Percentiles rank a stretch among this genome's conserved stretches.
Conservation (phyloP, 2,888 invertebrate genomes). For the Deroplatys truncata region DNA sequence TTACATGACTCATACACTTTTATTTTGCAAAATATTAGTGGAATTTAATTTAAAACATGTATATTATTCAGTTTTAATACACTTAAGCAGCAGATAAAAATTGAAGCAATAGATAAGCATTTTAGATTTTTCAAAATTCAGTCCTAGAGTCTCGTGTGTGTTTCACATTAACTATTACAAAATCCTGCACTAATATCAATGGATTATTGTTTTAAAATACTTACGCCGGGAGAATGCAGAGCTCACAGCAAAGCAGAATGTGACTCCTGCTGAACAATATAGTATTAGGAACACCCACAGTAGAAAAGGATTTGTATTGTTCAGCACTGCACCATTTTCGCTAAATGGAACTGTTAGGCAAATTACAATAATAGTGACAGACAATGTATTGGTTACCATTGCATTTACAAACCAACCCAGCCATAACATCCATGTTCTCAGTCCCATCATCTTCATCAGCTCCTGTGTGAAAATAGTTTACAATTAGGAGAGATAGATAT, state of each 20-base stretch:
- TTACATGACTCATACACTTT: no score
- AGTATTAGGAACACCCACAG: slow-evolving; percentile 41
- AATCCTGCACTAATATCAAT: not conserved
- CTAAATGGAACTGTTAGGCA: slow-evolving; percentile 37
- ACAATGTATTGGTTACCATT: slow-evolving; percentile 41
- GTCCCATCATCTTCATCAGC: slow-evolving; percentile 55
- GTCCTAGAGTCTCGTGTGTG: no score
- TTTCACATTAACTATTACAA: no score
- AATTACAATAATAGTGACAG: slow-evolving; percentile 41
- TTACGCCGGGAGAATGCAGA: slow-evolving; percentile 47
- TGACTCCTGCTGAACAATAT: slow-evolving; percentile 42
- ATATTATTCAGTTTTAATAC: no score
- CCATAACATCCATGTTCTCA: slow-evolving; percentile 52
- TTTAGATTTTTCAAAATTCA: no score
- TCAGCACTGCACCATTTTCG: slow-evolving; percentile 28
- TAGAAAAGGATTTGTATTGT: slow-evolving; percentile 21
- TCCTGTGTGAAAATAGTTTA: slow-evolving; percentile 42
- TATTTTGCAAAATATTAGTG: no score
- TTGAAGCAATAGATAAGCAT: no score
- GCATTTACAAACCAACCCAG: slow-evolving; percentile 50
- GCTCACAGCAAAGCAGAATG: slow-evolving; percentile 45
- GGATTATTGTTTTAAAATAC: slow-evolving; percentile 16
- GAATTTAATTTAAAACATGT: no score
- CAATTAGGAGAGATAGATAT: no score
- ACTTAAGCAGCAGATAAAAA: no score